These are phyloP conservation scores for Moxostoma hubbsi DNA, from an alignment of 2,797 vertebrate genomes.

Conservation along the genomic window DNA sequence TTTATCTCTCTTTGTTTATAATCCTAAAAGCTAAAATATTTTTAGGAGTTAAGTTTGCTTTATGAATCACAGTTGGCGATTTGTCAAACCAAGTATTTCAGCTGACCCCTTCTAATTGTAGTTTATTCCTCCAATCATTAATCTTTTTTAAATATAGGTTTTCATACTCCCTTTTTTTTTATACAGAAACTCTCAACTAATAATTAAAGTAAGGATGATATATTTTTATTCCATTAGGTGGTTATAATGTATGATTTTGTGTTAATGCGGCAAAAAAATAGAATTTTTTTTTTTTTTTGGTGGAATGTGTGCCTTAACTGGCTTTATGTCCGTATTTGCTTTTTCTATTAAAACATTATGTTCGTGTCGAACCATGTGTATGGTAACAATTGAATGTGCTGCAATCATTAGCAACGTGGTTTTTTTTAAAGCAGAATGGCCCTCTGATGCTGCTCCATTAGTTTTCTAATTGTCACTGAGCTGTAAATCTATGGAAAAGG, in stretches of 20 bases:
- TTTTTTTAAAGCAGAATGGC: conserved; percentile 4
- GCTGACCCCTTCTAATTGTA: too few species aligned
- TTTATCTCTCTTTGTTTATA: conserved; percentile 6
- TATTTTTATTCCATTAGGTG: conserved; percentile 39
- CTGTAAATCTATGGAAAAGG: conserved; percentile 63
- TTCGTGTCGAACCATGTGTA: not conserved
- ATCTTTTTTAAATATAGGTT: too few species aligned
- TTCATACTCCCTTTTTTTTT: too few species aligned
- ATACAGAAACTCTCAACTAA: too few species aligned
- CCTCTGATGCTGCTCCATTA: conserved; percentile 6
- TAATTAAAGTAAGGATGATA: not conserved
- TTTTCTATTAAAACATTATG: not conserved
- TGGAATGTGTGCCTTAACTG: not conserved
- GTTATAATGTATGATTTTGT: conserved; percentile 5
- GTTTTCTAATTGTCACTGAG: conserved; percentile 44
- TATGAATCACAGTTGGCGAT: not conserved
- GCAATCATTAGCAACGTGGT: not conserved
- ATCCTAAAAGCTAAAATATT: not conserved
- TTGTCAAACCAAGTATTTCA: not conserved
- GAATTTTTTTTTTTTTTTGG: not conserved
- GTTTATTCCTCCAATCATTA: not conserved
- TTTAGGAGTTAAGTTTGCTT: not conserved
- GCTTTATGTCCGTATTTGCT: not conserved
- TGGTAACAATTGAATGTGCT: not conserved
- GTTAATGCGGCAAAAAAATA: not conserved